Conservation (phyloP, 2,888 invertebrate genomes). For the Sinopyrophorus schimmeli region DNA sequence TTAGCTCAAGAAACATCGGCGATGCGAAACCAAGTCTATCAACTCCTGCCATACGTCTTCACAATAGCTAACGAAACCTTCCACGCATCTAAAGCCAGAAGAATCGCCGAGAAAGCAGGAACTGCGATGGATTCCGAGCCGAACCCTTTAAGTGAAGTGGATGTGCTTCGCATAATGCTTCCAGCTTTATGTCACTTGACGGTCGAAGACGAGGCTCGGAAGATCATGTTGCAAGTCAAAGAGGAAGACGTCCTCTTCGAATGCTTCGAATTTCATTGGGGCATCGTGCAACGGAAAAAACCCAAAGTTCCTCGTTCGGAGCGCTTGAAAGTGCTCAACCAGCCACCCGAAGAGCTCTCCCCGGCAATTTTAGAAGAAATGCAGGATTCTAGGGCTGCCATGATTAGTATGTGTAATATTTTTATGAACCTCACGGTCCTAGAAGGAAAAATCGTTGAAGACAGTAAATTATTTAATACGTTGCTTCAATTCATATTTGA, state of each 20-base stretch:
- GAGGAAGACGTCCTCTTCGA: constrained; percentile 82
- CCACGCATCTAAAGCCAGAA: constrained; percentile 69
- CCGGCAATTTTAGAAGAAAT: constrained; percentile 77
- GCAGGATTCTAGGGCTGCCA: constrained; percentile 81
- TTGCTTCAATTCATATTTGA: constrained; percentile 84
- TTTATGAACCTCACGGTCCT: constrained; percentile 91
- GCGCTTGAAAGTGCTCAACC: constrained; percentile 72
- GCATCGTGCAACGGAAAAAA: constrained; percentile 82
- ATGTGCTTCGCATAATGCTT: constrained; percentile 79
- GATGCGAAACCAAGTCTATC: constrained; percentile 81
- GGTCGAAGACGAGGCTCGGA: constrained; percentile 85
- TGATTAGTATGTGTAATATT: constrained; percentile 88
- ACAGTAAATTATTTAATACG: constrained; percentile 74
- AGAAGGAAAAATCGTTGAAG: constrained; percentile 81
- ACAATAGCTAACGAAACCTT: constrained; percentile 81
- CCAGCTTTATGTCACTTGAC: constrained; percentile 90
- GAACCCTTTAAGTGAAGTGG: constrained; percentile 57
- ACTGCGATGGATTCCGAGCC: constrained; percentile 52
- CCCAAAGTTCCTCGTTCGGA: constrained; percentile 82
- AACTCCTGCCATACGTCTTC: constrained; percentile 79
- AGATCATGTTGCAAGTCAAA: constrained; percentile 74
- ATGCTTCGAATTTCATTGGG: constrained; percentile 81
- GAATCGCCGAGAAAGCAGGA: constrained; percentile 67
- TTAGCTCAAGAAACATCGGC: constrained; percentile 88
- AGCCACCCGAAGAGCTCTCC: constrained; percentile 76